These are phyloP conservation scores for Actias luna DNA, from an alignment of 2,888 invertebrate genomes.

Conservation along the genomic window DNA sequence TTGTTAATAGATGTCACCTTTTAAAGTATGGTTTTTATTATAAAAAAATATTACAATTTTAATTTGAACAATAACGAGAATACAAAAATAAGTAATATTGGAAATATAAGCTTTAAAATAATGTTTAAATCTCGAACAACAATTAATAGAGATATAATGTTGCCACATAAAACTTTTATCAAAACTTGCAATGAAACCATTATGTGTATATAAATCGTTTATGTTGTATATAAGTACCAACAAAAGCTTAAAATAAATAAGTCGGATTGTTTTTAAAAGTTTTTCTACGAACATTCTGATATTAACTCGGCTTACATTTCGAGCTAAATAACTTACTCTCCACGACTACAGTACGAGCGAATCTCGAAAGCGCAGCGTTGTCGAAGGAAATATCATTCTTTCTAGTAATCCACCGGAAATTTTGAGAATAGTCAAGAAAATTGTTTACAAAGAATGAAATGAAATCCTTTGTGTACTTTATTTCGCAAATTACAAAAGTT, in stretches of 20 bases:
- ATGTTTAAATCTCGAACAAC: too few species aligned
- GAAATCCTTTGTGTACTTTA: slow-evolving; percentile 17
- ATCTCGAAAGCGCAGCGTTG: slow-evolving; percentile 5
- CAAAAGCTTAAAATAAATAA: not conserved
- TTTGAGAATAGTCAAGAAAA: slow-evolving; percentile 15
- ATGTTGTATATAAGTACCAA: too few species aligned
- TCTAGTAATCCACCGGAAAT: slow-evolving; percentile 15
- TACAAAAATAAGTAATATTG: too few species aligned
- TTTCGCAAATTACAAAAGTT: slow-evolving; percentile 13
- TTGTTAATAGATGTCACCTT: too few species aligned
- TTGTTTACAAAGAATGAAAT: slow-evolving; percentile 17
- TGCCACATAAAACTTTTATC: too few species aligned
- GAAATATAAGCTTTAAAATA: too few species aligned
- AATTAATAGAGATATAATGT: too few species aligned
- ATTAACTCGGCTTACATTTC: not conserved
- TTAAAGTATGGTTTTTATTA: too few species aligned
- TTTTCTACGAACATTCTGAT: not conserved
- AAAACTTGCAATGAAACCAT: too few species aligned
- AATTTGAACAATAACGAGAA: too few species aligned
- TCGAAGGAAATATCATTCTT: slow-evolving; percentile 10
- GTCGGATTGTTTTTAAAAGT: not conserved
- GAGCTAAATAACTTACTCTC: not conserved
- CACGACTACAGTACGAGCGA: not conserved
- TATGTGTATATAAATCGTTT: too few species aligned
- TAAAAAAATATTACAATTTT: too few species aligned